These are phyloP conservation scores for Cephalopholis sonnerati DNA, from an alignment of 2,113 vertebrate species.

Conservation along the genomic window DNA sequence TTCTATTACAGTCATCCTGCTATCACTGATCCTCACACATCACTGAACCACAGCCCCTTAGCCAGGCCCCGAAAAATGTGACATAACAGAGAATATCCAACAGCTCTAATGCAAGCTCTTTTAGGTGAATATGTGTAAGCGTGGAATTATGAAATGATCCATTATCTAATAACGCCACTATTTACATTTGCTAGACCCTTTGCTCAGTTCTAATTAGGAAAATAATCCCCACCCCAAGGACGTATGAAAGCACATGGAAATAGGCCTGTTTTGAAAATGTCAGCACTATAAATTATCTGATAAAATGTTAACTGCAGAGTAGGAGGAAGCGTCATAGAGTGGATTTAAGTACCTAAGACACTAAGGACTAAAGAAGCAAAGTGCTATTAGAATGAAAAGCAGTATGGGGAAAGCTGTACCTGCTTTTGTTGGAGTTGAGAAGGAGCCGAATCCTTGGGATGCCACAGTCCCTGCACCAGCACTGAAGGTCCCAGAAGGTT, in stretches of 20 bases:
- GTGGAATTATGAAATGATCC: not conserved
- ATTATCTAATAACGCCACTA: not conserved
- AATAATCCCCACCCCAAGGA: not conserved
- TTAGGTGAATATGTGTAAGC: not conserved
- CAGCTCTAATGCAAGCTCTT: not conserved
- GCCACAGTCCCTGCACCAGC: constrained; percentile 92
- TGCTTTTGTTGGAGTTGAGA: constrained; percentile 89
- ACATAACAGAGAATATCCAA: not conserved
- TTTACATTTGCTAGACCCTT: not conserved
- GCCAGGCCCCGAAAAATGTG: not conserved
- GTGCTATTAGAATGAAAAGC: not conserved
- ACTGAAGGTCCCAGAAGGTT: constrained; percentile 91
- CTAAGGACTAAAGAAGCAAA: not conserved
- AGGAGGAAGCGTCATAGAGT: not conserved
- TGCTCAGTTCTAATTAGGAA: constrained; percentile 7
- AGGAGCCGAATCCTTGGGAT: constrained; percentile 95
- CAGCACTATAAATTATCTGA: constrained; percentile 17
- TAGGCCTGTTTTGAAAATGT: constrained; percentile 14
- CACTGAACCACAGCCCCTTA: not conserved
- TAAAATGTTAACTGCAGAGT: not conserved
- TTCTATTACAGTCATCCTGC: not conserved
- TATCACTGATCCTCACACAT: constrained; percentile 24
- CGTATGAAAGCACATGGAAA: not conserved
- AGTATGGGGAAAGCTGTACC: constrained; percentile 76
- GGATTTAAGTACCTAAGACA: not conserved